Base-by-base conservation (phyloP, 2,888 invertebrate genomes). In the Biston stratarius region DNA sequence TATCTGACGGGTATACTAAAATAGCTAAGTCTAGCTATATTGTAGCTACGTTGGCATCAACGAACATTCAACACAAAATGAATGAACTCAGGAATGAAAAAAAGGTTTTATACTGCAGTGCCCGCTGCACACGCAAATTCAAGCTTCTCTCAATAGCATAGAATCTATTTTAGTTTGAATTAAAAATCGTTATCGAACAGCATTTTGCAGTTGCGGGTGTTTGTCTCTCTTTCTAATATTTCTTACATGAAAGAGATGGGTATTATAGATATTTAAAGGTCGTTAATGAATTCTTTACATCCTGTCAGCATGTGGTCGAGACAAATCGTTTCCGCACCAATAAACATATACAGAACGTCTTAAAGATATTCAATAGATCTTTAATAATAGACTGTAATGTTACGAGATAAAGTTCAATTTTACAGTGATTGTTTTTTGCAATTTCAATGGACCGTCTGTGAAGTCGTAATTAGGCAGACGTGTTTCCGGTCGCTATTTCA, bases 281-380 rank as follows among this genome's bases (percentile, higher is more conserved):
- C 88, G 86, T 90, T 90, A 91, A 91, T 89, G 88, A 86, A 83
- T 87, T 85, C 83, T 84, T 88, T 82, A 82, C 90, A 91, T 92
- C 92, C 86, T 90, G 91, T 91, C 91, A 90, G 84, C 91, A 86
- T 90, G 90, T 85, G 90, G 86, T 85, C 88, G 88, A 89, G 90
- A 92, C 90, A 89, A 91, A 92, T 92, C 90, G 91, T 88, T 92
- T 92, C 92, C 92, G 87, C 77, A 83, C 83, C 69, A 72, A 69
- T 63, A 58, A 45, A 52, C 60, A 34, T 11, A 11, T 42, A 9
- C 10, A 60, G 57, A 62, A 71, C 67, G 69, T 57, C 59, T 45
- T 68, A 65, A 52, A n/a, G 24, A n/a, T n/a, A 45, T 33, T 52
- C 55, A 15, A n/a, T 12, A 42, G 24, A 47, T 0, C 12, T 3